Percentiles rank a stretch among this genome's conserved stretches.
Evolutionary conservation across 30 jellyfish, hydroid and myxozoan genomes (phyloP).

Genomic region (Mastigias papua): DNA sequence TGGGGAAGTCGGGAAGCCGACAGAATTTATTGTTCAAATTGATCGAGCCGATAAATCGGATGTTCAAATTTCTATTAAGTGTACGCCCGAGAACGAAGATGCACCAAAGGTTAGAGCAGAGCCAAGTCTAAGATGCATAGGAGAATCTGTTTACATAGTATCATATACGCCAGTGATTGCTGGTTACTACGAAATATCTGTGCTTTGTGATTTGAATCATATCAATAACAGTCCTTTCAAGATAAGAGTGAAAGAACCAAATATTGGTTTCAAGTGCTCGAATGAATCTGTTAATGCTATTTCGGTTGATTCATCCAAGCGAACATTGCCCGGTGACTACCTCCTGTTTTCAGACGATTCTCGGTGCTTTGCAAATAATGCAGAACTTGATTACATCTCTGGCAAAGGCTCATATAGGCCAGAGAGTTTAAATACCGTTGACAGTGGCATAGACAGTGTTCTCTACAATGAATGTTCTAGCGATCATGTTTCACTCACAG

Average conservation of each 20-base stretch:
- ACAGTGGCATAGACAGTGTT: conserved; percentile 54
- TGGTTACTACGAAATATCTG: conserved; percentile 78
- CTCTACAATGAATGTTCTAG: not conserved
- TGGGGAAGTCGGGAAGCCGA: conserved; percentile 96
- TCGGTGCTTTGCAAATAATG: not conserved
- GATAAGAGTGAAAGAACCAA: conserved; percentile 68
- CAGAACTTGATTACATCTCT: not conserved
- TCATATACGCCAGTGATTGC: conserved; percentile 94
- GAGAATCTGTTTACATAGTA: conserved; percentile 79
- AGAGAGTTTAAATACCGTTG: conserved; percentile 42
- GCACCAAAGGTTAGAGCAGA: conserved; percentile 72
- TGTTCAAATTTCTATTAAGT: conserved; percentile 81
- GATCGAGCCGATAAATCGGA: conserved; percentile 70
- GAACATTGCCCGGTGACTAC: conserved; percentile 23
- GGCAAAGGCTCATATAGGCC: conserved; percentile 14
- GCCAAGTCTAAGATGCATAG: conserved; percentile 81
- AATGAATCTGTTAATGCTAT: conserved; percentile 22
- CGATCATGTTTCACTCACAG: not conserved
- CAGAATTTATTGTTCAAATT: conserved; percentile 86
- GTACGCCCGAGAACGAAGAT: conserved; percentile 83
- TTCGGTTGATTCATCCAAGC: conserved; percentile 65
- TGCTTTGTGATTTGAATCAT: conserved; percentile 81
- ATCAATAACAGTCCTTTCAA: conserved; percentile 89
- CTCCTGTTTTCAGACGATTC: conserved; percentile 26
- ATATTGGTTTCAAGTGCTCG: conserved; percentile 21